Base-by-base conservation (phyloP, 2,888 invertebrate species). In the Parochlus steinenii region DNA sequence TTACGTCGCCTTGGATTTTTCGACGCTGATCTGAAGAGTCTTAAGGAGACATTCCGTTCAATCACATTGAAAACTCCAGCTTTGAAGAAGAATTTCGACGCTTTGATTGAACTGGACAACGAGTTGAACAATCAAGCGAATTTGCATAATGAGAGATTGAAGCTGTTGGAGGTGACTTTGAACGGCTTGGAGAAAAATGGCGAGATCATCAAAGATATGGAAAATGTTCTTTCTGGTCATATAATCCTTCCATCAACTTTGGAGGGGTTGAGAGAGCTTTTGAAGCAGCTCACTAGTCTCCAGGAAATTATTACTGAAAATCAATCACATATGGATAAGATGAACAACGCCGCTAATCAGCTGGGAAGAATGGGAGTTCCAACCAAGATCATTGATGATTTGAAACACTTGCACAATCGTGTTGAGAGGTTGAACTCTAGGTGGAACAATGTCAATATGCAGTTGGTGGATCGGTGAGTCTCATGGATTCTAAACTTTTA, bases 71-170 rank as follows among this genome's bases (percentile, higher is more conserved):
- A 92, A 58, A 89, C 92, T 1, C 87, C 90, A 4, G 80, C 81
- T 36, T 77, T 92, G 62, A 89, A 92, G 59, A 79, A 83, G 57
- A 82, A 78, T 48, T 66, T 93, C 40, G 89, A 92, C 52, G 79
- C 79, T 48, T 71, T 93, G 7, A 72, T 83, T 49, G 80, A 80
- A 51, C 81, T 90, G 47, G 97, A 95, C 93, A 89, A 90, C 89
- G 62, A 74, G 72, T 71, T 79, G 47, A 58, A 51, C 43, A 56
- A 52, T 5, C 55, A 58, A 41, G 57, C 57, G 29, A 52, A 52
- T 39, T 46, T 60, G 37, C 59, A 60, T 41, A 57, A 56, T 37
- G 59, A 60, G 46, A 56, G 60, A 19, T 62, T 95, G 50, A 93
- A 92, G 62, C 78, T 83, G 49, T 74, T 92, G n/a, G 93, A 95